A percentile compares a stretch with the other conserved stretches of the same genome.
These are phyloP conservation scores for Drosophila navojoa DNA, from an alignment of 1,140 invertebrate species.

Conservation along the genomic window DNA sequence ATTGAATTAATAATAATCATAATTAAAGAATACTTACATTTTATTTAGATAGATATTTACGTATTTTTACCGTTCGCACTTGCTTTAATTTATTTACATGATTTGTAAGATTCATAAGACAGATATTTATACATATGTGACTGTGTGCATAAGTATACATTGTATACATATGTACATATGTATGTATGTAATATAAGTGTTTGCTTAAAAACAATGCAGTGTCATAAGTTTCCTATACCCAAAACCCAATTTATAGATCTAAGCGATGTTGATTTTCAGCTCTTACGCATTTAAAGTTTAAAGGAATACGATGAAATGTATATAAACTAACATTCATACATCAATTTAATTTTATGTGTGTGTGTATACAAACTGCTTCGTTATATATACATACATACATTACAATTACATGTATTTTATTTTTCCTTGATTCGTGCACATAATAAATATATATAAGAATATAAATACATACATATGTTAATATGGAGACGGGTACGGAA, in stretches of 20 bases:
- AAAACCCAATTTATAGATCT: not conserved
- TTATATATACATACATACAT: not conserved
- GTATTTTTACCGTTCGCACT: conserved; percentile 18
- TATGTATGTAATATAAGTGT: conserved; percentile 18
- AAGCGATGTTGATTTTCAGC: too few relatives aligned
- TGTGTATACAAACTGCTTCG: conserved; percentile 11
- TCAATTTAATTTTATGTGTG: not conserved
- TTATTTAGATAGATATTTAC: conserved; percentile 13
- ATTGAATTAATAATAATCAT: conserved; percentile 12
- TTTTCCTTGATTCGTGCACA: conserved; percentile 1
- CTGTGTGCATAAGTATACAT: not conserved
- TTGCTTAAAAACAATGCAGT: not conserved
- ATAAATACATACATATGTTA: conserved; percentile 28
- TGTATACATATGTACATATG: too few relatives aligned
- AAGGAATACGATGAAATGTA: too few relatives aligned
- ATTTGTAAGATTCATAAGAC: conserved; percentile 2
- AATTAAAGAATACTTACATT: not conserved
- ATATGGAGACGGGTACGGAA: conserved; percentile 12
- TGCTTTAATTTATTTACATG: conserved; percentile 25
- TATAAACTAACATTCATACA: too few relatives aligned
- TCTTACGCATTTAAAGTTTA: too few relatives aligned
- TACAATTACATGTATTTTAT: not conserved
- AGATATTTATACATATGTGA: conserved; percentile 10
- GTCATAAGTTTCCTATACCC: not conserved
- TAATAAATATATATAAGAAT: conserved; percentile 7